These are phyloP conservation scores for Ellobius talpinus DNA, from an alignment of 2,113 vertebrate genomes.

Conservation along the genomic window DNA sequence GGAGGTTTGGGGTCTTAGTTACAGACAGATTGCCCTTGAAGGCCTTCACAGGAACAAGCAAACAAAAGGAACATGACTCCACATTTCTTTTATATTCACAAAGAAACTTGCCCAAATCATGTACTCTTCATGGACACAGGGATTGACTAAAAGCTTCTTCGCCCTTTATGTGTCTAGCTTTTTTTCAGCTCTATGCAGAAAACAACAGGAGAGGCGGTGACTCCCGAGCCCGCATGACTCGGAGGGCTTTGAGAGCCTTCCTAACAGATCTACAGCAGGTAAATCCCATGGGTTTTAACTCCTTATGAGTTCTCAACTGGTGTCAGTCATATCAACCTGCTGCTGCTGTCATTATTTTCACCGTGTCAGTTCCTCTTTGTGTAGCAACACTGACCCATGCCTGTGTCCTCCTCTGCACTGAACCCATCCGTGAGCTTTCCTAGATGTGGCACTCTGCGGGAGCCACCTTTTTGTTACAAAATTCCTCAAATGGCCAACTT, in stretches of 20 bases:
- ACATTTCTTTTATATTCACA: not conserved
- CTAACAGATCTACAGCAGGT: constrained; percentile 92
- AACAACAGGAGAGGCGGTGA: constrained; percentile 52
- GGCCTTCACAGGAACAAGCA: not conserved
- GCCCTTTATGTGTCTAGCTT: constrained; percentile 82
- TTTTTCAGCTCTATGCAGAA: constrained; percentile 86
- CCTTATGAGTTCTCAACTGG: not conserved
- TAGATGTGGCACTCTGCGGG: not conserved
- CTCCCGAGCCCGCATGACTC: constrained; percentile 81
- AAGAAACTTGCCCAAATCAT: constrained; percentile 9
- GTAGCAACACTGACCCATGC: not conserved
- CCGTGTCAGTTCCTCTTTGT: no score
- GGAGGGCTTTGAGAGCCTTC: constrained; percentile 86
- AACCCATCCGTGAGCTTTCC: constrained; percentile 7
- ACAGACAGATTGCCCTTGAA: not conserved
- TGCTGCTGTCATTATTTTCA: not conserved
- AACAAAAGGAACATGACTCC: not conserved
- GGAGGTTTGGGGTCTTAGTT: not conserved
- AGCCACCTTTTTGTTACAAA: not conserved
- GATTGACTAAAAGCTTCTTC: not conserved
- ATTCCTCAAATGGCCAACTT: not conserved
- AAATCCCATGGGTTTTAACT: constrained; percentile 63
- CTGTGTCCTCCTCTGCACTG: not conserved
- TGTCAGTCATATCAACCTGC: not conserved
- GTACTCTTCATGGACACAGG: not conserved